Conservation (phyloP, 2,113 vertebrate species). For the Bungarus multicinctus region DNA sequence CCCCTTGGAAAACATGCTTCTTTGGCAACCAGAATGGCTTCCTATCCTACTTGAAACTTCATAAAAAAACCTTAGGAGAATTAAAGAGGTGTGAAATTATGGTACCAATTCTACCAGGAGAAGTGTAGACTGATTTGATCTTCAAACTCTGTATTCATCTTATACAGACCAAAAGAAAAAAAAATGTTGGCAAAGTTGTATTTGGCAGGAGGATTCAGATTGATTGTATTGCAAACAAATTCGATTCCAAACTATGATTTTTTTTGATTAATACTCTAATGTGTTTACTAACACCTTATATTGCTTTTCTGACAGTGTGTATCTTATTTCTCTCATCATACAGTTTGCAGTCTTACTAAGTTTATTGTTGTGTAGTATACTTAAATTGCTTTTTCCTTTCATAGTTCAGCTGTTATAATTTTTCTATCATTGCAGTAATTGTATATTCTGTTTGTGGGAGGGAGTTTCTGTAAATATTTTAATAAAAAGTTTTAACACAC, state of each 20-base stretch:
- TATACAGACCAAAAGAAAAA: not conserved
- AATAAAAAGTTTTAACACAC: not conserved
- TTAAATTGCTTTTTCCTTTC: conserved; percentile 18
- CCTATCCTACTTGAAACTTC: not conserved
- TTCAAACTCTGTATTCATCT: not conserved
- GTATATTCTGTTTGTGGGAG: conserved; percentile 11
- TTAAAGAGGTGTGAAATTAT: not conserved
- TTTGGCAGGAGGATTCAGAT: not conserved
- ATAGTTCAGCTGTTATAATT: conserved; percentile 23
- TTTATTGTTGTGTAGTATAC: conserved; percentile 15
- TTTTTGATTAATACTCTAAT: not conserved
- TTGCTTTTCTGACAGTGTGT: not conserved
- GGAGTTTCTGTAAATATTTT: conserved; percentile 5
- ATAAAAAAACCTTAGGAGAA: not conserved
- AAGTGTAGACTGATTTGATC: not conserved
- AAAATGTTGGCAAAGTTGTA: not conserved
- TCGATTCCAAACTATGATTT: not conserved
- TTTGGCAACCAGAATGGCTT: not conserved
- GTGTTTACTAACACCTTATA: not conserved
- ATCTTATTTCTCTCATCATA: conserved; percentile 2
- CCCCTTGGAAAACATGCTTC: not conserved
- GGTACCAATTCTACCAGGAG: not conserved
- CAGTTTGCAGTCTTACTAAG: not conserved
- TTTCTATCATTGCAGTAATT: not conserved
- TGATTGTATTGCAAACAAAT: conserved; percentile 11